Percentiles rank a stretch among this genome's conserved stretches.
Evolutionary conservation across 2,113 vertebrate genomes (phyloP).

Genomic region (Petaurus breviceps): DNA sequence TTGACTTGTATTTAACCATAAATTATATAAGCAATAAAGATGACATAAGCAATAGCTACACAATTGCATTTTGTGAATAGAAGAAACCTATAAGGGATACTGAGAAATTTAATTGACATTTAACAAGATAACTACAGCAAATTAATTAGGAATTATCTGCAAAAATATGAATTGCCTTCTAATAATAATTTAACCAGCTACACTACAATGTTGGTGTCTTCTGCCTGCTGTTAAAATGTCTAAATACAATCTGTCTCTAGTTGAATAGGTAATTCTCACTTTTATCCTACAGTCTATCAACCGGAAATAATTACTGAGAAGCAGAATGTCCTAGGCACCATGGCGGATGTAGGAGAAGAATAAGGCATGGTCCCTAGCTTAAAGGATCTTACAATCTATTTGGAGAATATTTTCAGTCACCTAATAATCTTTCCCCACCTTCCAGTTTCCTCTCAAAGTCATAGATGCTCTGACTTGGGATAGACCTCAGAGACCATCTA

Average conservation of each 20-base stretch:
- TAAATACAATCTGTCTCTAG: slow-evolving; percentile 78
- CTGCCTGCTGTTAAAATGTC: slow-evolving; percentile 74
- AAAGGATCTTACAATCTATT: not conserved
- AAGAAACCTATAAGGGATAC: slow-evolving; percentile 85
- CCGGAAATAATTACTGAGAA: slow-evolving; percentile 60
- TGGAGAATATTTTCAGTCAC: not conserved
- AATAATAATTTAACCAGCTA: slow-evolving; percentile 85
- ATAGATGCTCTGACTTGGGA: not conserved
- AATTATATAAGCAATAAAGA: slow-evolving; percentile 82
- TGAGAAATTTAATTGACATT: slow-evolving; percentile 87
- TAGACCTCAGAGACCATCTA: too few species aligned
- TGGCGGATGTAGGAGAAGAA: slow-evolving; percentile 1
- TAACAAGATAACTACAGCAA: slow-evolving; percentile 88
- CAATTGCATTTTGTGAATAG: slow-evolving; percentile 87
- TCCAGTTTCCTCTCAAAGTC: not conserved
- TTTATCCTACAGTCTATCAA: slow-evolving; percentile 77
- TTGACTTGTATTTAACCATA: slow-evolving; percentile 82
- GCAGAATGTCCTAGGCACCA: slow-evolving; percentile 21
- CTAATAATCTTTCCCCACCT: not conserved
- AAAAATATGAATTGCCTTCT: slow-evolving; percentile 88
- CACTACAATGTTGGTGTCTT: slow-evolving; percentile 69
- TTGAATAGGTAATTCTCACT: slow-evolving; percentile 72
- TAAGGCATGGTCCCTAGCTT: not conserved
- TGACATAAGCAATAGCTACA: slow-evolving; percentile 80
- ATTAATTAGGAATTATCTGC: slow-evolving; percentile 89